Evolutionary conservation across 2,113 vertebrate genomes (phyloP), one percentile per base, ranked within the genome.

Genomic region (Campylorhamphus procurvoides): DNA sequence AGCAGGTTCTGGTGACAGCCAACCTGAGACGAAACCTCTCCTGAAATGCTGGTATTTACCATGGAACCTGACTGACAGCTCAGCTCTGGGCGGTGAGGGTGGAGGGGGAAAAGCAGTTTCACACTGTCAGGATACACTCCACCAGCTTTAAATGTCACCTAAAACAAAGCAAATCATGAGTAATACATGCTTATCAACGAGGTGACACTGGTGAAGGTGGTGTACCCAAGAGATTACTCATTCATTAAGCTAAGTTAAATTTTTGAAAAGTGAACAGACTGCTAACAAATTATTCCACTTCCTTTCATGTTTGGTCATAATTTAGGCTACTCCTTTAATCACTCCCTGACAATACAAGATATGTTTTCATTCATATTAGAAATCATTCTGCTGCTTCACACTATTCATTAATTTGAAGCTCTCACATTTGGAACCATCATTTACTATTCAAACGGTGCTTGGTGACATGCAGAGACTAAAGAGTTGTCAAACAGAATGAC

Each of bases 401-500:
- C 39, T 71, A 80, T 18, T 88, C 29, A 74, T 80, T 90, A 60
- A 89, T 47, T 72, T 67, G 35, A 90, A 92, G 72, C 10, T 76
- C 53, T 67, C 52, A 68, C 13, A 35, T 60, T 75, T 78, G 66
- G 69, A 89, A 44, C 33, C 62, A 81, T 58, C 58, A 78, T 78
- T 87, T 87, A 52, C 76, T 71, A 44, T 27, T 87, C 81, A 67
- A 64, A 84, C 60, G 28, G 73, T 52, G 87, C 42, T 49, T 67
- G 56, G 52, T 87, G 94, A 92, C 76, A 87, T 0, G 3, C 31
- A 84, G 66, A 62, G 59, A 84, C 86, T 74, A 44, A 77, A 71
- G 73, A 89, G 62, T 81, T 91, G 69, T 87, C 89, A 92, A 95
- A 95, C 89, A 93, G 47, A 90, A 84, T 44, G 66, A 84, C 83